Evolutionary conservation across 2,888 invertebrate genomes (phyloP), one percentile per base, ranked within the genome.

Genomic region (Apodemia hepburni): DNA sequence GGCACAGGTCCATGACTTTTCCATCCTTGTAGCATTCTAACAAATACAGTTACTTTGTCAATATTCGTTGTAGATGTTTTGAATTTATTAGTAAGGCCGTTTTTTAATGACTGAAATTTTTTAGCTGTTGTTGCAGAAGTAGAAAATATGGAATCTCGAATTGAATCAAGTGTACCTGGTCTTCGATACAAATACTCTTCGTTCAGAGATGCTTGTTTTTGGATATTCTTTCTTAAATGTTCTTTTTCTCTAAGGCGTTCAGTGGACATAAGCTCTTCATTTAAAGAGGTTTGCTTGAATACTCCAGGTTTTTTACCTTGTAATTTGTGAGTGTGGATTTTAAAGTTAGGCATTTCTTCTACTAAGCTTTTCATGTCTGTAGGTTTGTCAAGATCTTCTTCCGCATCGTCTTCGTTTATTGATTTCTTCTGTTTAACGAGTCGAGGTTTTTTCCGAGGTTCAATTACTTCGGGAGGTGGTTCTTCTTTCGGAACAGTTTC

Each of bases 181-280:
- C 93, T 82, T 65, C 93, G 92, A 78, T 94, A 97, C 63, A 97
- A 94, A 66, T 97, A 94, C 66, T 97, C 97, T 80, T 97, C 97
- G 77, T 97, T 97, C 15, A 97, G 86, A 7, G 97, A 97, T 29
- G 97, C 96, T 84, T 97, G 97, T 78, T 97, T 97, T 79, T 96
- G 97, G 70, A 97, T 97, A 76, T 97, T 96, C 75, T 95, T 95
- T 64, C 96, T 92, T 22, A 97, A 93, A 59, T 93, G 92, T 78
- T 97, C 97, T 74, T 97, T 97, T 79, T 97, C 97, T 66, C 95
- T 89, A 74, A 97, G 84, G 63, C 97, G 90, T 74, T 97, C 97
- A n/a, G 95, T 95, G 3, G 96, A 97, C 95, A 97, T 97, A 15
- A 97, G 87, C 79, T 97, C 97, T 79, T 97, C 97, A 76, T 97